Percentiles rank a stretch among this genome's conserved stretches.
These are phyloP conservation scores for Eleginops maclovinus DNA, from an alignment of 2,113 vertebrate genomes.

Conservation along the genomic window DNA sequence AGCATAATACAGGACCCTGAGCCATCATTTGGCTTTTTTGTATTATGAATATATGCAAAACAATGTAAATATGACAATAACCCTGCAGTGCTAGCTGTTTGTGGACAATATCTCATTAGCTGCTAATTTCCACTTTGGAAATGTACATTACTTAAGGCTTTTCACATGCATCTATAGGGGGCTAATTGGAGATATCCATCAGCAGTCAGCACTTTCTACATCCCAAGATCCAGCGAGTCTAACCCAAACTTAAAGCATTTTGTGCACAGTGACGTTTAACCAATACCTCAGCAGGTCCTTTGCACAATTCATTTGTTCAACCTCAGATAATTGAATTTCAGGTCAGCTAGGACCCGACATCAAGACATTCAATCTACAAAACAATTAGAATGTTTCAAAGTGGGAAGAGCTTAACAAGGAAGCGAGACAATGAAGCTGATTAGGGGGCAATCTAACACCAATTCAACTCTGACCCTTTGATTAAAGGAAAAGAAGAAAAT, in stretches of 20 bases:
- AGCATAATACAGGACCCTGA: conserved; percentile 23
- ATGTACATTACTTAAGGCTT: background rate
- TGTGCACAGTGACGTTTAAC: conserved; percentile 4
- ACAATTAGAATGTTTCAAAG: background rate
- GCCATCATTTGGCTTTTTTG: background rate
- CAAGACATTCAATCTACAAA: background rate
- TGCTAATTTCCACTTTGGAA: conserved; percentile 11
- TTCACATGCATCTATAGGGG: background rate
- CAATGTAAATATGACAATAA: conserved; percentile 28
- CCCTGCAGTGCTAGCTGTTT: conserved; percentile 20
- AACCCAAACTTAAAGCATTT: background rate
- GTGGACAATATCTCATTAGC: conserved; percentile 28
- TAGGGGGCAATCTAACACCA: background rate
- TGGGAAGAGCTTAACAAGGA: background rate
- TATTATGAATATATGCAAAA: conserved; percentile 27
- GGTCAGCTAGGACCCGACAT: background rate
- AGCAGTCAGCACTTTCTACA: conserved; percentile 8
- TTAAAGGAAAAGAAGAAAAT: background rate
- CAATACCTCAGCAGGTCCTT: background rate
- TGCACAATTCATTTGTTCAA: background rate
- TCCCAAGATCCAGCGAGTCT: background rate
- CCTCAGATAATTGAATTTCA: background rate
- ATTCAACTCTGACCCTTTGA: conserved; percentile 1
- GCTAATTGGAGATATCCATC: background rate
- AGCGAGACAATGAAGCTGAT: background rate